phyloP scores from a whole-genome alignment of 1,140 invertebrate species.

The Lethrus apterus region DNA sequence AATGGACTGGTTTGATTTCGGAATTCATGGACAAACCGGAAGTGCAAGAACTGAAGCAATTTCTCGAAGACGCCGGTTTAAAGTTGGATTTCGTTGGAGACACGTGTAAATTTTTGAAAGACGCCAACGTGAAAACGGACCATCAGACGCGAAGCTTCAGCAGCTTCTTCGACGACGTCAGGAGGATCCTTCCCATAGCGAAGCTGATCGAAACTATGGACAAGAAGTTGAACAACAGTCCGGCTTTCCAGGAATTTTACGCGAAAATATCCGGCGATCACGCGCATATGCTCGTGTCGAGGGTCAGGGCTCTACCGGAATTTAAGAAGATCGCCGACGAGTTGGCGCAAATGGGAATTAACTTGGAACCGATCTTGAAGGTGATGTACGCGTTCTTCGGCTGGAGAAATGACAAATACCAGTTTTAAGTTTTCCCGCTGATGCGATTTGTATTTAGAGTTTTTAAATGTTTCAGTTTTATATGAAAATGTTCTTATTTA shows the following conservation, averaged over 20 bases:
- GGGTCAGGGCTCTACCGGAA: slow-evolving; percentile 18
- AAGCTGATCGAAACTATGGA: slow-evolving; percentile 16
- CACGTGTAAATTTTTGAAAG: not conserved
- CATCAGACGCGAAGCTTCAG: slow-evolving; percentile 8
- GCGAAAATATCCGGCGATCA: slow-evolving; percentile 20
- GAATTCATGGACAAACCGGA: slow-evolving; percentile 13
- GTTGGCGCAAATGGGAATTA: slow-evolving; percentile 17
- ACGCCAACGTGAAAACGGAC: slow-evolving; percentile 3
- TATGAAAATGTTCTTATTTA: too few species aligned
- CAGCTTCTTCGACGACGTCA: slow-evolving; percentile 20
- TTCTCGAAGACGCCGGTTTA: slow-evolving; percentile 18
- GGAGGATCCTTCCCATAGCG: slow-evolving; percentile 12
- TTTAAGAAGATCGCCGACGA: slow-evolving; percentile 16
- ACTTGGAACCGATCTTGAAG: slow-evolving; percentile 16
- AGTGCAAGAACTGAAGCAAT: slow-evolving; percentile 17
- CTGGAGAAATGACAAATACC: slow-evolving; percentile 10
- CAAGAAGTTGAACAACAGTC: slow-evolving; percentile 21
- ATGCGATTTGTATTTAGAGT: too few species aligned
- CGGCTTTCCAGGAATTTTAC: slow-evolving; percentile 22
- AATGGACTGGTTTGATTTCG: slow-evolving; percentile 19
- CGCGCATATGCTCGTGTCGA: slow-evolving; percentile 15
- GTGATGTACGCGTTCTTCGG: slow-evolving; percentile 21
- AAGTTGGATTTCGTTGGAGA: not conserved
- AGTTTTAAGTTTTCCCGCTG: too few species aligned
- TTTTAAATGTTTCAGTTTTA: too few species aligned